Conservation (phyloP, 2,797 vertebrate genomes). For the Hafferia zeledoni region DNA sequence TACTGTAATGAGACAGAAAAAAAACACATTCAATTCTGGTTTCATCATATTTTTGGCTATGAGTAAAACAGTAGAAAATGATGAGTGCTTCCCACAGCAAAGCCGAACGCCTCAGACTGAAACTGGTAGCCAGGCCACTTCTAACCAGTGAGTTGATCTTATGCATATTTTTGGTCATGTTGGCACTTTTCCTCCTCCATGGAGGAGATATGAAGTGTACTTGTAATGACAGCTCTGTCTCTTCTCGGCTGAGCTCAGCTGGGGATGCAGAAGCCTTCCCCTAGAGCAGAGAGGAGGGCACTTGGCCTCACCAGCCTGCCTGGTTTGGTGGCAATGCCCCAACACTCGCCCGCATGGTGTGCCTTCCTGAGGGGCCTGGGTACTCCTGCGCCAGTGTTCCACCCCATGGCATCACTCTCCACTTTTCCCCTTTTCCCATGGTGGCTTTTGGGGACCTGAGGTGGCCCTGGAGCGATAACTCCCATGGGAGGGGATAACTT, state of each 20-base stretch:
- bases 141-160: conserved; percentile 8
- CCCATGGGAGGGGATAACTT: background rate
- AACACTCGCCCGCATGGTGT: accelerated
- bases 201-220: background rate
- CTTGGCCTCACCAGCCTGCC: background rate
- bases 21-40: conserved; percentile 28
- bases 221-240: background rate
- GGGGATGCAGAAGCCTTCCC: background rate
- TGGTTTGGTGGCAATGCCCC: background rate
- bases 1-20: conserved; percentile 48
- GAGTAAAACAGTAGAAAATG: conserved; percentile 21
- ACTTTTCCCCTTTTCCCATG: accelerated
- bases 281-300: accelerated
- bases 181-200: background rate
- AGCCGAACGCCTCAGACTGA: conserved; percentile 1
- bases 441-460: background rate
- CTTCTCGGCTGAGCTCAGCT: background rate
- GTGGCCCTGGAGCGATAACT: accelerated
- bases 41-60: conserved; percentile 47
- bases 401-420: background rate
- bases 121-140: conserved; percentile 35
- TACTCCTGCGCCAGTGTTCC: background rate
- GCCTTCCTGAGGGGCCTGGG: accelerated
- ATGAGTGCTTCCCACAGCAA: conserved; percentile 45
- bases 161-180: conserved; percentile 6